A percentile compares a stretch with the other conserved stretches of the same genome.
Conservation (phyloP, 2,797 vertebrate species). For the Malurus leucopterus region DNA sequence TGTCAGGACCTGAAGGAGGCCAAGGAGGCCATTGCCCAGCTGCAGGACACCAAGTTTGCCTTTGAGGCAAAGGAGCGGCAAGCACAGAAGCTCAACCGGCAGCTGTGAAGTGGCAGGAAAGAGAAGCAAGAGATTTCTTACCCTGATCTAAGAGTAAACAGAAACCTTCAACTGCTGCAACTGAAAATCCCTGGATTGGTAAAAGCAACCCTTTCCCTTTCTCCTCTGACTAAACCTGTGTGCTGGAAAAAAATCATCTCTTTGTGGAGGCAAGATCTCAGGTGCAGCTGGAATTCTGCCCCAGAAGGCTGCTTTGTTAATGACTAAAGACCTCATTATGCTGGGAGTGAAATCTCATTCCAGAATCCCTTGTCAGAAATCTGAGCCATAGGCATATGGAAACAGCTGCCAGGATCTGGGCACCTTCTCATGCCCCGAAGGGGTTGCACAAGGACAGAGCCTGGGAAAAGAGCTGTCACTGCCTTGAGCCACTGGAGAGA, state of each 20-base stretch:
- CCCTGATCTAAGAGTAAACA: not conserved
- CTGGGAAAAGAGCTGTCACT: not conserved
- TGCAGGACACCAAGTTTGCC: conserved; percentile 81
- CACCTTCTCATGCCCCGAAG: not conserved
- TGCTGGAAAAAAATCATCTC: not conserved
- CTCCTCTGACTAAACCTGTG: not conserved
- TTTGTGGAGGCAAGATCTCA: conserved; percentile 22
- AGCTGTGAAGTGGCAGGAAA: conserved; percentile 68
- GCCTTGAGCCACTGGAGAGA: not conserved
- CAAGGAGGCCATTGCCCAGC: conserved; percentile 79
- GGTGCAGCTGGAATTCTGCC: conserved; percentile 7
- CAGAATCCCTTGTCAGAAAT: not conserved
- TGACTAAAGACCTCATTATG: conserved; percentile 13
- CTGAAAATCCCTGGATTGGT: not conserved
- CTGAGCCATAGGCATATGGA: not conserved
- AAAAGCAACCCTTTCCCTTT: conserved; percentile 5
- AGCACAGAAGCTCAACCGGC: conserved; percentile 85
- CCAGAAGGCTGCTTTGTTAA: conserved; percentile 28
- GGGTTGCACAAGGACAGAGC: not conserved
- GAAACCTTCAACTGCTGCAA: conserved; percentile 1
- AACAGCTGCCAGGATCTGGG: not conserved
- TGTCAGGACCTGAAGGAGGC: conserved; percentile 78
- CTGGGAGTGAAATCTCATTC: not conserved
- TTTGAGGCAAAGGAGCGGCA: conserved; percentile 84
- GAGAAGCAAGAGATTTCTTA: not conserved